Evolutionary conservation across 2,797 vertebrate genomes (phyloP), one percentile per base, ranked within the genome.

Genomic region (Chelon labrosus): DNA sequence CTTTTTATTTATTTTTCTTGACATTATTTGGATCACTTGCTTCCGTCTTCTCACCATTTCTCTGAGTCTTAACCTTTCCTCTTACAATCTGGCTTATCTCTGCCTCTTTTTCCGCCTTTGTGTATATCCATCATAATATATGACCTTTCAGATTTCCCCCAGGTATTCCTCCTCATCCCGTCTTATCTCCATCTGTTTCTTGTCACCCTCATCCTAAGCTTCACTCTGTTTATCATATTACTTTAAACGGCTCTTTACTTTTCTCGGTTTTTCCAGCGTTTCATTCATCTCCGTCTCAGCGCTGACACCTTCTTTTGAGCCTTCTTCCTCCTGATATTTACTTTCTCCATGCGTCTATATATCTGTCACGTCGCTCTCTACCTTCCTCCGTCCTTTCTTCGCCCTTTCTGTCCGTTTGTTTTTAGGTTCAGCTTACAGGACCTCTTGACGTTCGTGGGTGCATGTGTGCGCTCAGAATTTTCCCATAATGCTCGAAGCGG

Each of bases 161-260:
- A 51, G 39, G 13, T 79, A 57, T 59, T 35, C 44, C 10, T 41
- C 52, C 37, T 67, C 27, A 13, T 54, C 16, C 20, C 61, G 1
- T 70, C 73, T 42, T 60, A 39, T 59, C 60, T 38, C 22, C 14
- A 13, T 83, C 90, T 89, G 85, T 56, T 73, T 82, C 17, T 0
- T 75, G 62, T 90, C 84, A 78, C 56, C 61, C 22, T 79, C 55
- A 5, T 42, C 31, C 66, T 5, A 17, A 31, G 42, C 57, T 73
- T 82, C 16, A 10, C 59, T 86, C 70, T 86, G 73, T 87, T 87
- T 75, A 83, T 82, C 55, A 22, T 63, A 46, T 73, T 2, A 13
- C 49, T 50, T 71, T 59, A 53, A 64, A 78, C 71, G 67, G 68
- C 54, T 55, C 37, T 16, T 20, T 46, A 38, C 20, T 13, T 53